A percentile compares a stretch with the other conserved stretches of the same genome.
phyloP scores from a whole-genome alignment of 2,888 invertebrate species.

The Phyllotreta cruciferae region DNA sequence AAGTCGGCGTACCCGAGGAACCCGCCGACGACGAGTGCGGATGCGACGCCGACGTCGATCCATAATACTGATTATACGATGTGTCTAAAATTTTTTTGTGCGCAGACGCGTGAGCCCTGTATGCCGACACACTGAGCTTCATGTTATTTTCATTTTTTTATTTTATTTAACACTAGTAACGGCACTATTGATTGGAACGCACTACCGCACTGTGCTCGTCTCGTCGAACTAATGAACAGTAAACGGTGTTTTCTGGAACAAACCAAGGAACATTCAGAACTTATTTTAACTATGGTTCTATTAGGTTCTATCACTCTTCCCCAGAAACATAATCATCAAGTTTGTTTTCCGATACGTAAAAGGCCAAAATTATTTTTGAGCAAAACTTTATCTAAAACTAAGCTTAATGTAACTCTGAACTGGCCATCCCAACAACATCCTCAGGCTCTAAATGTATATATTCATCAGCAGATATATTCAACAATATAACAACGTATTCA shows the following conservation, averaged over 20 bases:
- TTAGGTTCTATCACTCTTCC: too few relatives aligned
- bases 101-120: slow-evolving; percentile 87
- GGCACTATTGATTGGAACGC: slow-evolving; percentile 19
- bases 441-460: too few relatives aligned
- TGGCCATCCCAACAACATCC: too few relatives aligned
- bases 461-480: too few relatives aligned
- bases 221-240: not conserved
- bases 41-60: slow-evolving; percentile 71
- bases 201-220: slow-evolving; percentile 35
- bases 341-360: too few relatives aligned
- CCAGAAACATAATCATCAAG: too few relatives aligned
- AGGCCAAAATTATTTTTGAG: too few relatives aligned
- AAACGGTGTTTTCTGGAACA: slow-evolving; percentile 32
- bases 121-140: slow-evolving; percentile 89
- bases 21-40: slow-evolving; percentile 57
- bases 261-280: not conserved
- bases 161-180: slow-evolving; percentile 16
- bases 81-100: slow-evolving; percentile 85
- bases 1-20: slow-evolving; percentile 57
- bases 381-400: too few relatives aligned
- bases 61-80: slow-evolving; percentile 79
- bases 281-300: too few relatives aligned
- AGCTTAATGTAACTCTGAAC: too few relatives aligned
- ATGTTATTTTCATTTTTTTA: slow-evolving; percentile 59
- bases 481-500: too few relatives aligned